Percentiles rank a stretch among this genome's conserved stretches.
phyloP scores from a whole-genome alignment of 2,797 vertebrate genomes.

The Diplodus sargus region DNA sequence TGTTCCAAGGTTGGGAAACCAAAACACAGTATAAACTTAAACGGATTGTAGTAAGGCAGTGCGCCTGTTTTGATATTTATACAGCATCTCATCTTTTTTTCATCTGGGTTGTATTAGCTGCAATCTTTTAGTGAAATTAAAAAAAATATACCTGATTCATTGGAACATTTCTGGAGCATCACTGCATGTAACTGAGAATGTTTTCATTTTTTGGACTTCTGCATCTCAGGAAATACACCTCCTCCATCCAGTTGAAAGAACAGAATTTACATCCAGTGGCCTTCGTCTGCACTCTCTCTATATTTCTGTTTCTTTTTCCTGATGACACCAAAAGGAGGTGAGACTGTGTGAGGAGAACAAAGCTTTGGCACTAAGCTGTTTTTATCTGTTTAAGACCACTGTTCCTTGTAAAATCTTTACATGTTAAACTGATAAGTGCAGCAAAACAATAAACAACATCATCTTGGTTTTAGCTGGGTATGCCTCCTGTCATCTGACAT shows the following conservation, averaged over 20 bases:
- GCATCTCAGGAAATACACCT: background rate
- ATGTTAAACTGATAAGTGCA: conserved; percentile 71
- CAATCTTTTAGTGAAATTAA: no score
- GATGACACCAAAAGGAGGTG: conserved; percentile 41
- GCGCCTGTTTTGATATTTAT: no score
- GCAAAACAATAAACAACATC: conserved; percentile 77
- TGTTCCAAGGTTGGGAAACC: no score
- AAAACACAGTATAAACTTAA: no score
- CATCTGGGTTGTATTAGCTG: no score
- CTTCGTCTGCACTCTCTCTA: conserved; percentile 14
- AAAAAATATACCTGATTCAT: no score
- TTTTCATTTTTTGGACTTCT: background rate
- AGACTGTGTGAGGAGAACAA: conserved; percentile 50
- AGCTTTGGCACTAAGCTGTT: conserved; percentile 62
- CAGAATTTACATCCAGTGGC: background rate
- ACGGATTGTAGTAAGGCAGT: no score
- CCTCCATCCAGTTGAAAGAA: background rate
- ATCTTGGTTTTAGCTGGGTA: conserved; percentile 51
- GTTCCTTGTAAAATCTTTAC: conserved; percentile 72
- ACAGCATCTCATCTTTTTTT: no score
- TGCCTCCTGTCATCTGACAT: conserved; percentile 69
- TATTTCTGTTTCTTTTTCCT: conserved; percentile 22
- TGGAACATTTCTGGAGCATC: no score
- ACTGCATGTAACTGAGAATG: no score
- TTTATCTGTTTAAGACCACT: conserved; percentile 74